Percentiles rank a stretch among this genome's conserved stretches.
Evolutionary conservation across 2,888 invertebrate species (phyloP).

Genomic region (Sylvicola fuscatus): DNA sequence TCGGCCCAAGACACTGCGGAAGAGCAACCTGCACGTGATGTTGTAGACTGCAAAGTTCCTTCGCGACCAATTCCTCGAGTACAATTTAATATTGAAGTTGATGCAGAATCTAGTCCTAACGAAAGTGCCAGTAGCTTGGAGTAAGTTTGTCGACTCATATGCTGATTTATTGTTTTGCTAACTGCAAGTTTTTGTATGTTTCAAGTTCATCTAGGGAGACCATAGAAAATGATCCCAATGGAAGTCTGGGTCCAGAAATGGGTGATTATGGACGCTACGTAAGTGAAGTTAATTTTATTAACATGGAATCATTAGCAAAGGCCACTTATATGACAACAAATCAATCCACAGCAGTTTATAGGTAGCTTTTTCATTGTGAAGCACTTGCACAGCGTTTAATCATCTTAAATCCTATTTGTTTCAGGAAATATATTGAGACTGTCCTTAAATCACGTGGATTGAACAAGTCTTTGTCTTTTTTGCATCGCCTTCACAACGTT

Average conservation of each 20-base stretch:
- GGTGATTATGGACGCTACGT: constrained; percentile 9
- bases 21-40: too few species aligned
- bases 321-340: constrained; percentile 28
- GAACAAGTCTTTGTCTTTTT: constrained; percentile 56
- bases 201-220: not conserved
- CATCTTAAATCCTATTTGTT: constrained; percentile 7
- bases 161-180: not conserved
- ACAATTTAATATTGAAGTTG: constrained; percentile 21
- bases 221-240: not conserved
- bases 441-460: constrained; percentile 73
- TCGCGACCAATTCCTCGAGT: constrained; percentile 16
- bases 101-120: constrained; percentile 15
- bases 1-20: constrained; percentile 22
- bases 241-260: constrained; percentile 6
- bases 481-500: constrained; percentile 48
- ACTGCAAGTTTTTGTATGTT: not conserved
- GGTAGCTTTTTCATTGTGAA: constrained; percentile 9
- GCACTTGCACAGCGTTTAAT: not conserved
- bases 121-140: constrained; percentile 24
- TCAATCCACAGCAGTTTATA: constrained; percentile 29
- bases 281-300: constrained; percentile 26
- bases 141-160: constrained; percentile 13
- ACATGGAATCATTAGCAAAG: constrained; percentile 30
- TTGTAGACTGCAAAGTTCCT: constrained; percentile 1
- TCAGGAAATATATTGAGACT: constrained; percentile 68